phyloP scores from a whole-genome alignment of 2,797 vertebrate genomes.

The Brachyrhaphis roseni region DNA sequence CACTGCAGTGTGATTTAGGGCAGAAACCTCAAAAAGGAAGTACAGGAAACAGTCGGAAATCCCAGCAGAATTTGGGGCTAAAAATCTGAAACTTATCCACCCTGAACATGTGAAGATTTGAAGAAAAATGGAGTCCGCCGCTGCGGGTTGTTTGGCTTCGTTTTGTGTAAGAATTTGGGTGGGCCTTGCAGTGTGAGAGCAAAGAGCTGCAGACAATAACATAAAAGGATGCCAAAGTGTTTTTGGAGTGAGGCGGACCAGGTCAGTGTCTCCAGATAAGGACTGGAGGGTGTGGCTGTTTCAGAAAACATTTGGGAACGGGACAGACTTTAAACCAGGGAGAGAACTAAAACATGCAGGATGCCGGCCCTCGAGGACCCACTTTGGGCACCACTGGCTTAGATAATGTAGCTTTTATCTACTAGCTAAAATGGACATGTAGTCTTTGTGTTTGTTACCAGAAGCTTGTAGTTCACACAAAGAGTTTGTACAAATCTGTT shows the following conservation, averaged over 20 bases:
- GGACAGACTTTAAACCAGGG: neutral
- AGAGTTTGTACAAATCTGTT: no score
- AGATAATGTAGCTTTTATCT: no score
- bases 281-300: constrained; percentile 39
- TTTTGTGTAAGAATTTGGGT: constrained; percentile 27
- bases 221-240: constrained; percentile 27
- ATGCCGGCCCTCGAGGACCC: no score
- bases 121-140: neutral
- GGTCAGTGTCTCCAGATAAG: constrained; percentile 19
- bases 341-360: no score
- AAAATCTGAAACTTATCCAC: neutral
- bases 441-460: no score
- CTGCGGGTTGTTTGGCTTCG: neutral
- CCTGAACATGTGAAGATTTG: neutral
- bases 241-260: constrained; percentile 6
- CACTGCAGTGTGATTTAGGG: constrained; percentile 12
- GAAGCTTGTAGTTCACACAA: no score
- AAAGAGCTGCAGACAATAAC: constrained; percentile 32
- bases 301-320: constrained; percentile 17
- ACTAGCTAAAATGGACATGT: no score
- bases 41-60: constrained; percentile 7
- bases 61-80: neutral
- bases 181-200: constrained; percentile 2
- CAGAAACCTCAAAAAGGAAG: constrained; percentile 23
- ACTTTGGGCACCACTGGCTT: no score